These are phyloP conservation scores for Liodrosophila aerea DNA, from an alignment of 2,888 invertebrate genomes.

Conservation along the genomic window DNA sequence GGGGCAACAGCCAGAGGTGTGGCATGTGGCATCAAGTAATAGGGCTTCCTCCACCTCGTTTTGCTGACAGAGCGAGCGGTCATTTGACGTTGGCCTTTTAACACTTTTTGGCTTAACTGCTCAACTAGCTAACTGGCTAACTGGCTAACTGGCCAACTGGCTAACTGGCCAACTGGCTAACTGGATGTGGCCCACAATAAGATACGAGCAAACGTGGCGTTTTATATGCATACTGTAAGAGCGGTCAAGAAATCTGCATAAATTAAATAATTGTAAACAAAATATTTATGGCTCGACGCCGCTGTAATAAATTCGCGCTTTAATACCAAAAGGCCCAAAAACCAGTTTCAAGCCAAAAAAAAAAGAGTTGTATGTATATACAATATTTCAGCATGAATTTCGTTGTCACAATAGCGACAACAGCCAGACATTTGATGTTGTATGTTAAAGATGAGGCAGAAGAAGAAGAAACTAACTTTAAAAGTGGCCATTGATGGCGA, in stretches of 20 bases:
- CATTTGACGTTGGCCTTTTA: constrained; percentile 32
- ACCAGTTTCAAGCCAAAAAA: constrained; percentile 58
- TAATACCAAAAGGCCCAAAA: constrained; percentile 51
- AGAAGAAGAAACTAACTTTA: constrained; percentile 11
- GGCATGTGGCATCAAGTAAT: constrained; percentile 55
- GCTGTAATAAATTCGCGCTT: constrained; percentile 78
- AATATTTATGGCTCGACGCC: constrained; percentile 73
- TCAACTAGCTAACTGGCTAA: constrained; percentile 31
- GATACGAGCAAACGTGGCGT: constrained; percentile 53
- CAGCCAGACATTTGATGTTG: constrained; percentile 4
- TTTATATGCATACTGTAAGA: constrained; percentile 48
- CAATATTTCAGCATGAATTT: constrained; percentile 78
- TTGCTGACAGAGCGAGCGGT: constrained; percentile 35
- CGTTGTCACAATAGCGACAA: constrained; percentile 62
- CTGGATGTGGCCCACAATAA: constrained; percentile 64
- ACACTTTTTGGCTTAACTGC: constrained; percentile 38
- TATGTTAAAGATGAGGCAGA: constrained; percentile 11
- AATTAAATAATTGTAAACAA: constrained; percentile 79
- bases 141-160: constrained; percentile 35
- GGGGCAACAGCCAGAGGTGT: constrained; percentile 25
- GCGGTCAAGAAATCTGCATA: constrained; percentile 70
- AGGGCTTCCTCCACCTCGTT: constrained; percentile 64
- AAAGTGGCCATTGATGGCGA: constrained; percentile 48
- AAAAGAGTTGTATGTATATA: constrained; percentile 4
- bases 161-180: constrained; percentile 29